These are phyloP conservation scores for Chelonoidis abingdonii DNA, from an alignment of 2,113 vertebrate species.

Conservation along the genomic window DNA sequence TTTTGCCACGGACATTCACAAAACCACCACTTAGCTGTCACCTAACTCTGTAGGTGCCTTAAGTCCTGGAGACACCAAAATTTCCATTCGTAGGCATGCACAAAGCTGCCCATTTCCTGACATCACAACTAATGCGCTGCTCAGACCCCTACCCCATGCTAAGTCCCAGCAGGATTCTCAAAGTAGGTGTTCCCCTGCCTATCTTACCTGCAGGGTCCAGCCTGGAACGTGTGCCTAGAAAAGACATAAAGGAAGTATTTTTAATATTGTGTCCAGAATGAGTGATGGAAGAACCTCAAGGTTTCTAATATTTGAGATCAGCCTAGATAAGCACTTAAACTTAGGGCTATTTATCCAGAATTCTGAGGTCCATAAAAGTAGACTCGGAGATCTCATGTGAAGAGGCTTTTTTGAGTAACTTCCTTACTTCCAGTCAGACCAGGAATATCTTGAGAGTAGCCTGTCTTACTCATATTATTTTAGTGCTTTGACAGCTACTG, in stretches of 20 bases:
- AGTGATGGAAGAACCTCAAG: neutral
- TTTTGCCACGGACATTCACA: neutral
- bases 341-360: neutral
- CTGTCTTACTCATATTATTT: conserved; percentile 14
- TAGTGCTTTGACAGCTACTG: conserved; percentile 10
- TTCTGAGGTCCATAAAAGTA: neutral
- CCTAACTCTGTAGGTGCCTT: neutral
- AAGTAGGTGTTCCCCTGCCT: neutral
- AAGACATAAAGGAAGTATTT: neutral
- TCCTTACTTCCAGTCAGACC: conserved; percentile 2
- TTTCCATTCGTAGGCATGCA: neutral
- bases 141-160: neutral
- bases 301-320: neutral
- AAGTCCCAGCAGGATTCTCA: neutral
- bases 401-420: neutral
- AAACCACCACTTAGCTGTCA: neutral
- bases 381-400: neutral
- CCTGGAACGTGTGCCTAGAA: neutral
- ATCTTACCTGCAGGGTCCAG: neutral
- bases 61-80: neutral
- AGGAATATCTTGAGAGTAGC: neutral
- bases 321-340: neutral
- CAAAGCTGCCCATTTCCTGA: neutral
- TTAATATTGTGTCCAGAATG: neutral
- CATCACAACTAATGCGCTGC: neutral